phyloP scores from a whole-genome alignment of 2,888 invertebrate genomes.

The Iselma pallidipennis region DNA sequence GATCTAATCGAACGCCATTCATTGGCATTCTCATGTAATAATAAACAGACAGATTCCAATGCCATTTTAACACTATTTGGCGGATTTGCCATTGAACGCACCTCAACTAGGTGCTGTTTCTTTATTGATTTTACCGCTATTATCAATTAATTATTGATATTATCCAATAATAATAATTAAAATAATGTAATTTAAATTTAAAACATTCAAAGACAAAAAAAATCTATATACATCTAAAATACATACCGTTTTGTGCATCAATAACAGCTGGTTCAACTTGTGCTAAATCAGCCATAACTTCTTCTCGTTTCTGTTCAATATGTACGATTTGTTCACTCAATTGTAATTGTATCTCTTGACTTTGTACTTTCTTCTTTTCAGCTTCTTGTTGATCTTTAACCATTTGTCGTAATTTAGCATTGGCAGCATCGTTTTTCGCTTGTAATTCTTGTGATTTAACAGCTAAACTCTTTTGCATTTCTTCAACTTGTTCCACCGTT shows the following conservation, averaged over 20 bases:
- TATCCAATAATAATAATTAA: neutral
- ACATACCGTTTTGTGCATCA: constrained; percentile 91
- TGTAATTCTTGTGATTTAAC: constrained; percentile 94
- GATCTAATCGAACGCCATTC: constrained; percentile 94
- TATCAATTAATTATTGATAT: constrained; percentile 33
- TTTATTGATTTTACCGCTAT: constrained; percentile 93
- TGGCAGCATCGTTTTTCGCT: constrained; percentile 98
- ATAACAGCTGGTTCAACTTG: constrained; percentile 99
- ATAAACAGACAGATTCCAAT: constrained; percentile 90
- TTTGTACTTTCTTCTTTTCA: constrained; percentile 97
- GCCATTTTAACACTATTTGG: constrained; percentile 92
- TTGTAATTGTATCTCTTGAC: constrained; percentile 88
- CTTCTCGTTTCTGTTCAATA: constrained; percentile 90
- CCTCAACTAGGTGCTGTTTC: constrained; percentile 94
- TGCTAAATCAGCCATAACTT: constrained; percentile 95
- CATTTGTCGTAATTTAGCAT: constrained; percentile 99
- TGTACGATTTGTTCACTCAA: constrained; percentile 88
- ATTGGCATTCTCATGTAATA: constrained; percentile 86
- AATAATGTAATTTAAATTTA: neutral
- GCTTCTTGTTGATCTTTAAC: constrained; percentile 99
- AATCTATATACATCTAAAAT: neutral
- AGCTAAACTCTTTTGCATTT: constrained; percentile 98
- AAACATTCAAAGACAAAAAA: neutral
- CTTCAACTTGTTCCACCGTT: constrained; percentile 99
- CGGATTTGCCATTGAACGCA: constrained; percentile 93